phyloP scores from a whole-genome alignment of 2,797 vertebrate species.

The Simalia tracyae region DNA sequence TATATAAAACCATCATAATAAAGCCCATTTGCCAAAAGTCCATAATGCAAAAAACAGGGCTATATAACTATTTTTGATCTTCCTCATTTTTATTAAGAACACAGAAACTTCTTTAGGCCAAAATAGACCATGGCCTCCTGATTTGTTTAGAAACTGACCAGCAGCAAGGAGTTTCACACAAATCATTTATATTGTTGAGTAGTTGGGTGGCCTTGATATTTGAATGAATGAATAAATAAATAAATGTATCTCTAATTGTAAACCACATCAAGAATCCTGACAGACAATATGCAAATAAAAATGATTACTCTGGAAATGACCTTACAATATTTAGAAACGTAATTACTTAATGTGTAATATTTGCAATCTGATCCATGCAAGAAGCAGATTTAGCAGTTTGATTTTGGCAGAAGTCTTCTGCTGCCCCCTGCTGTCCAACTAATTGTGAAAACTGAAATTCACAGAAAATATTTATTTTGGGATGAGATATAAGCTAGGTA shows the following conservation, averaged over 20 bases:
- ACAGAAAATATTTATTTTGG: not conserved
- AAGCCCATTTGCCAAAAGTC: not conserved
- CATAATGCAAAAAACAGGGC: not conserved
- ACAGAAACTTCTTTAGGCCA: not conserved
- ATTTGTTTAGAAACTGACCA: not conserved
- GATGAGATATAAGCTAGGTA: not conserved
- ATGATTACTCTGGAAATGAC: not conserved
- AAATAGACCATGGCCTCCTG: not conserved
- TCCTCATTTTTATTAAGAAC: not conserved
- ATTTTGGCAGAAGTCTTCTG: not conserved
- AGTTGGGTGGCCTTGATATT: not conserved
- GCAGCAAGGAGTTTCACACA: not conserved
- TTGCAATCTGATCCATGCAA: not conserved
- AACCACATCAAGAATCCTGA: not conserved
- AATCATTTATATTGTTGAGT: too few species aligned
- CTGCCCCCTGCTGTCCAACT: conserved; percentile 26
- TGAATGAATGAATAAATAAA: too few species aligned
- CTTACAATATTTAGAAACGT: not conserved
- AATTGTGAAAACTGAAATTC: not conserved
- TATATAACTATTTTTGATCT: not conserved
- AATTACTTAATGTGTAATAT: not conserved
- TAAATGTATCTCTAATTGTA: not conserved
- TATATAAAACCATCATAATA: not conserved
- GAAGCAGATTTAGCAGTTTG: not conserved
- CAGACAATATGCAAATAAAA: not conserved